These are phyloP conservation scores for Epinephelus fuscoguttatus DNA, from an alignment of 2,113 vertebrate genomes.

Conservation along the genomic window DNA sequence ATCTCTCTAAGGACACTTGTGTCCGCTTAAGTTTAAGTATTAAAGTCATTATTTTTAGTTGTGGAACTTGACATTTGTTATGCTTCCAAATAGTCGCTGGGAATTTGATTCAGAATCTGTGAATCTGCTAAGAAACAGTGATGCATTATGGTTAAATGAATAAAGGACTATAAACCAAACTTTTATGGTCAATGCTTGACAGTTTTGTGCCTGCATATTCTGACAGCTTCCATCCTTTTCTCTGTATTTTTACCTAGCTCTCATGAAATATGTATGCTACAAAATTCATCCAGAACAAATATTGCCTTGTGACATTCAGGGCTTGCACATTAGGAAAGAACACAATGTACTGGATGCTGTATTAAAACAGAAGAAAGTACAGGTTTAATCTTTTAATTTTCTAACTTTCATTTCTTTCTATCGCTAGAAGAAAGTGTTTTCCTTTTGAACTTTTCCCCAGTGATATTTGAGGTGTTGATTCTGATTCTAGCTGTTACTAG, in stretches of 20 bases:
- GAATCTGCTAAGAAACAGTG: neutral
- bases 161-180: neutral
- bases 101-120: neutral
- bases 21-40: neutral
- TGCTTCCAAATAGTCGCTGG: neutral
- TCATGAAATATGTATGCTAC: neutral
- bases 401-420: slow-evolving; percentile 8
- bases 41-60: neutral
- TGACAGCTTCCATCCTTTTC: slow-evolving; percentile 16
- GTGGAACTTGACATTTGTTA: neutral
- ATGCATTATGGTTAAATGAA: neutral
- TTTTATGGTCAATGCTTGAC: neutral
- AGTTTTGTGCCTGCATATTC: slow-evolving; percentile 3
- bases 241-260: neutral
- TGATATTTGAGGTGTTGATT: slow-evolving; percentile 64
- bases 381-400: slow-evolving; percentile 40
- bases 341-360: slow-evolving; percentile 25
- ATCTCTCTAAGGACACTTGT: neutral
- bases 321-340: slow-evolving; percentile 27
- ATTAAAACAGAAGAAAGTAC: slow-evolving; percentile 21
- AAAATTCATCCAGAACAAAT: slow-evolving; percentile 4
- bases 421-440: slow-evolving; percentile 35
- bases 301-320: slow-evolving; percentile 8
- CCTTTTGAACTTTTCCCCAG: slow-evolving; percentile 47
- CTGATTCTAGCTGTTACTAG: slow-evolving; percentile 61